Evolutionary conservation across 2,113 vertebrate genomes (phyloP).

Genomic region (Chelonoidis abingdonii): DNA sequence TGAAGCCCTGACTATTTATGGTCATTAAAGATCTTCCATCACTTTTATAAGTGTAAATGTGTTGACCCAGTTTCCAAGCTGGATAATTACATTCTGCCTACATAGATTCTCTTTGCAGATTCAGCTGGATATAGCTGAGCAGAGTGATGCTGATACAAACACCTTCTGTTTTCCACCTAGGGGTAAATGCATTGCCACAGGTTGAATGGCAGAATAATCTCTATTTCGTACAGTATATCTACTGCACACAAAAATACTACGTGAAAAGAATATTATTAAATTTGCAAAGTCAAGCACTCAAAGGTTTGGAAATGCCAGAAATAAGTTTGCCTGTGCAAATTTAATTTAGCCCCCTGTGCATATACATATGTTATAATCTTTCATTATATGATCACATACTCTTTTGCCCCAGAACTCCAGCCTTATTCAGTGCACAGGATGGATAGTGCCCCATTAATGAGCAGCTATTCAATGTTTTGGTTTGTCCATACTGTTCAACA

Average conservation of each 20-base stretch:
- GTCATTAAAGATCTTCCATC: not conserved
- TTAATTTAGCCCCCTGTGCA: not conserved
- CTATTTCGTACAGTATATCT: not conserved
- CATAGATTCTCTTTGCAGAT: not conserved
- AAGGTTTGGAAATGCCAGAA: not conserved
- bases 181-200: not conserved
- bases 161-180: not conserved
- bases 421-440: too few relatives aligned
- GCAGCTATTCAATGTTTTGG: not conserved
- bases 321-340: rapidly evolving
- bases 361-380: not conserved
- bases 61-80: not conserved
- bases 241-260: not conserved
- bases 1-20: not conserved
- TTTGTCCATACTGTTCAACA: not conserved
- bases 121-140: not conserved
- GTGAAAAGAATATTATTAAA: not conserved
- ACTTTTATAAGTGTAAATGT: not conserved
- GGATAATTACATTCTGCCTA: not conserved
- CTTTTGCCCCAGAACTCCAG: too few relatives aligned
- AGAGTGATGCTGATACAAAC: not conserved
- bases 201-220: not conserved
- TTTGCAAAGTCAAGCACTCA: not conserved
- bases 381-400: not conserved
- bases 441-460: not conserved